phyloP scores from a whole-genome alignment of 2,888 invertebrate species.

The Acleris literana region DNA sequence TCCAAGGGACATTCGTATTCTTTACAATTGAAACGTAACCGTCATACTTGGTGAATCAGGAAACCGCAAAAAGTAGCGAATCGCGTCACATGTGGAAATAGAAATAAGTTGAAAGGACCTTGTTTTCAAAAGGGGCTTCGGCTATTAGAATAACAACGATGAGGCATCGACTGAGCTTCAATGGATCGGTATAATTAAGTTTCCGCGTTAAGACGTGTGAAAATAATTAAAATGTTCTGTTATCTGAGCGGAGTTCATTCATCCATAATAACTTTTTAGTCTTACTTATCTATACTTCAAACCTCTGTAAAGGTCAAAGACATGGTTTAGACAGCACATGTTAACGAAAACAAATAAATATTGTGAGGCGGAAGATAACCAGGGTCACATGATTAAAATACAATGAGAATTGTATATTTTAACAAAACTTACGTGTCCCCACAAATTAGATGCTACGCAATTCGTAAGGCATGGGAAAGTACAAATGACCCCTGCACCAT shows the following conservation, averaged over 20 bases:
- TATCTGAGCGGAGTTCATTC: slow-evolving; percentile 33
- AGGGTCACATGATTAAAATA: slow-evolving; percentile 29
- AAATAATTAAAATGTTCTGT: slow-evolving; percentile 23
- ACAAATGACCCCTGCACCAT: slow-evolving; percentile 55
- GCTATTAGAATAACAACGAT: slow-evolving; percentile 32
- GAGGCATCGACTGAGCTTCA: slow-evolving; percentile 14
- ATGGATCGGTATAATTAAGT: slow-evolving; percentile 6
- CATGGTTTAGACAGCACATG: slow-evolving; percentile 7
- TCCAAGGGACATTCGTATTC: slow-evolving; percentile 60
- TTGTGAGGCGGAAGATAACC: slow-evolving; percentile 19
- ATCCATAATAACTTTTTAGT: slow-evolving; percentile 21
- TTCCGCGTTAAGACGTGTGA: slow-evolving; percentile 18
- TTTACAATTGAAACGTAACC: slow-evolving; percentile 74
- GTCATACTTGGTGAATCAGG: slow-evolving; percentile 76
- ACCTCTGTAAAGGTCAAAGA: slow-evolving; percentile 19
- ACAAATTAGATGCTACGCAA: slow-evolving; percentile 38
- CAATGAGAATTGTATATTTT: slow-evolving; percentile 12
- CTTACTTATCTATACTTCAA: slow-evolving; percentile 19
- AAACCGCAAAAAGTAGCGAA: slow-evolving; percentile 81
- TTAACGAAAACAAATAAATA: slow-evolving; percentile 24
- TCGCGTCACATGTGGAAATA: slow-evolving; percentile 66
- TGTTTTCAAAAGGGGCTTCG: slow-evolving; percentile 22
- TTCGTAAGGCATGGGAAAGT: slow-evolving; percentile 66
- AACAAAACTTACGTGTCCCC: slow-evolving; percentile 30
- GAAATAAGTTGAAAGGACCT: slow-evolving; percentile 50